A percentile compares a stretch with the other conserved stretches of the same genome.
phyloP scores from a whole-genome alignment of 2,113 vertebrate species.

The Calcarius ornatus region DNA sequence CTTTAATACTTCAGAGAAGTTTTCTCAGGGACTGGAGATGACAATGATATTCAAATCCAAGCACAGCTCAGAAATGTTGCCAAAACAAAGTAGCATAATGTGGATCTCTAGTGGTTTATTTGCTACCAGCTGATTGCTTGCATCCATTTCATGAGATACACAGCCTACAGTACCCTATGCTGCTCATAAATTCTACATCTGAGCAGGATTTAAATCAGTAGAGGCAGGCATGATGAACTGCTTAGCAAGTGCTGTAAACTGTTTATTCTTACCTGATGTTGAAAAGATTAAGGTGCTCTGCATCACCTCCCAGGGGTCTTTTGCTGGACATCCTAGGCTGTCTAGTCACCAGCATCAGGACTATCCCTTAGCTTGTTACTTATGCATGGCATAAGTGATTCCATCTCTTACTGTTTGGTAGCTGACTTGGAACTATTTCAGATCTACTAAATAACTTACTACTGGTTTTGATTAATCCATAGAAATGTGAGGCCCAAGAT shows the following conservation, averaged over 20 bases:
- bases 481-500: slow-evolving; percentile 91
- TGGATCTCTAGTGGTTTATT: neutral
- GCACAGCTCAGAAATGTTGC: neutral
- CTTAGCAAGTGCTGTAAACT: neutral
- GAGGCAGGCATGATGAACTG: neutral
- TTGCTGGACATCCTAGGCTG: neutral
- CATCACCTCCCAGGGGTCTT: neutral
- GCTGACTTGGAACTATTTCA: neutral
- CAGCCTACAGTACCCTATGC: neutral
- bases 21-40: neutral
- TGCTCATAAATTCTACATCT: neutral
- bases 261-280: neutral
- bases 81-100: neutral
- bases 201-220: neutral
- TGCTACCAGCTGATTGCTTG: neutral
- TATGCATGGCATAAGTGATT: neutral
- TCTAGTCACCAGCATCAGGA: neutral
- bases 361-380: neutral
- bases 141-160: neutral
- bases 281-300: neutral
- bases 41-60: neutral
- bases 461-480: neutral
- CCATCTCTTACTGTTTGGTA: neutral
- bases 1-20: neutral
- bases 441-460: neutral